These are phyloP conservation scores for Mallateleia sp. DNA, from an alignment of 2,888 invertebrate species.

Conservation along the genomic window DNA sequence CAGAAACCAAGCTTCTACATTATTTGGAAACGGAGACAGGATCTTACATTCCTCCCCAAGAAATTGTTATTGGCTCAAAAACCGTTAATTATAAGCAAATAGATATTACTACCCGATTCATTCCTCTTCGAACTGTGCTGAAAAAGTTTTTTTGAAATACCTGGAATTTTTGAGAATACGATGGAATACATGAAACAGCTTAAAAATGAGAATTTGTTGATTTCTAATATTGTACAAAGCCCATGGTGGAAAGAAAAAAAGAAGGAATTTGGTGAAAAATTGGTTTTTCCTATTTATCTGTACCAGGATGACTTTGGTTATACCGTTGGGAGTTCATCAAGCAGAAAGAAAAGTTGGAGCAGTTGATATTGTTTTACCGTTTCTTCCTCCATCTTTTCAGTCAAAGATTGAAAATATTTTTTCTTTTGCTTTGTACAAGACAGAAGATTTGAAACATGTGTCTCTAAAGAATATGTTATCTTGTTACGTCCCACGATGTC, in stretches of 20 bases:
- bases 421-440: slow-evolving; percentile 52
- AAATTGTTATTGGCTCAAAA: slow-evolving; percentile 16
- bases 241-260: slow-evolving; percentile 50
- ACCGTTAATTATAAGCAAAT: neutral
- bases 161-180: slow-evolving; percentile 15
- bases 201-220: slow-evolving; percentile 19
- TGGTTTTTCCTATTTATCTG: slow-evolving; percentile 65
- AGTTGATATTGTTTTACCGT: slow-evolving; percentile 59
- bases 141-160: slow-evolving; percentile 51
- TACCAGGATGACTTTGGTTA: slow-evolving; percentile 77
- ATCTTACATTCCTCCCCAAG: slow-evolving; percentile 20
- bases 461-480: slow-evolving; percentile 13
- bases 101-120: slow-evolving; percentile 18
- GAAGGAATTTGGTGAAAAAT: slow-evolving; percentile 26
- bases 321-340: slow-evolving; percentile 66
- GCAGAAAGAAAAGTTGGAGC: slow-evolving; percentile 60
- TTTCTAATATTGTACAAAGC: slow-evolving; percentile 64
- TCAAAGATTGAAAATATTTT: slow-evolving; percentile 75
- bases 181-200: slow-evolving; percentile 16
- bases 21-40: slow-evolving; percentile 16
- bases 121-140: slow-evolving; percentile 38
- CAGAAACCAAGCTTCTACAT: neutral
- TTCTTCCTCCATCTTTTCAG: slow-evolving; percentile 59
- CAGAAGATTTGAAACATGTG: slow-evolving; percentile 52
- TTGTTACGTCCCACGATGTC: too few species aligned